Percentiles rank a stretch among this genome's conserved stretches.
These are phyloP conservation scores for Oreotrochilus melanogaster DNA, from an alignment of 2,113 vertebrate genomes.

Conservation along the genomic window DNA sequence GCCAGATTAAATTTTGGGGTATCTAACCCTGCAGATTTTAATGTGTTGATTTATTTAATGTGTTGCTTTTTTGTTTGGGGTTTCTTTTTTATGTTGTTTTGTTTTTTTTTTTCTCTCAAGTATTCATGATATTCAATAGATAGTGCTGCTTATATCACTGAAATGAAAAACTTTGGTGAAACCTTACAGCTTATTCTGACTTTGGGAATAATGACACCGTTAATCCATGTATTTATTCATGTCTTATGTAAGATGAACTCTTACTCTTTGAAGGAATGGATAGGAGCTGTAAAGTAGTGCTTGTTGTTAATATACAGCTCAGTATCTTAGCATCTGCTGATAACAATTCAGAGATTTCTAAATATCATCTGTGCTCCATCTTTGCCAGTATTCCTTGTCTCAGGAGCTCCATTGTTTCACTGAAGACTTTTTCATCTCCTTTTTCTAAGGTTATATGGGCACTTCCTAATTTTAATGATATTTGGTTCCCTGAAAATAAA, in stretches of 20 bases:
- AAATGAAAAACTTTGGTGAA: neutral
- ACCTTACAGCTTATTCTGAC: neutral
- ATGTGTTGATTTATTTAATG: neutral
- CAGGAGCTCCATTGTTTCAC: neutral
- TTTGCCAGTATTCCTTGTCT: neutral
- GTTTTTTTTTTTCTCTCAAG: no score
- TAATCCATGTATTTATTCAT: neutral
- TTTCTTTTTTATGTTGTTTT: no score
- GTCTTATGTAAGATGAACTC: neutral
- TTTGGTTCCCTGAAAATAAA: neutral
- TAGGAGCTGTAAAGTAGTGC: neutral
- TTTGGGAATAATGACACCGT: neutral
- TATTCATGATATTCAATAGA: neutral
- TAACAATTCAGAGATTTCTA: neutral
- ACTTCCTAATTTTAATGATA: neutral
- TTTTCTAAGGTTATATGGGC: neutral
- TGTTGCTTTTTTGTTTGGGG: no score
- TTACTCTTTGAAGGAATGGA: neutral
- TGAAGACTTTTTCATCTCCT: neutral
- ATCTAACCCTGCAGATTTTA: neutral
- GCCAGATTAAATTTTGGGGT: neutral
- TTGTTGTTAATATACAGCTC: neutral
- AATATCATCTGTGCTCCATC: neutral
- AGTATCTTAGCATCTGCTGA: neutral
- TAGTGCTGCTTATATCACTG: neutral